Conservation (phyloP, 2,113 vertebrate species). For the Scomber scombrus region DNA sequence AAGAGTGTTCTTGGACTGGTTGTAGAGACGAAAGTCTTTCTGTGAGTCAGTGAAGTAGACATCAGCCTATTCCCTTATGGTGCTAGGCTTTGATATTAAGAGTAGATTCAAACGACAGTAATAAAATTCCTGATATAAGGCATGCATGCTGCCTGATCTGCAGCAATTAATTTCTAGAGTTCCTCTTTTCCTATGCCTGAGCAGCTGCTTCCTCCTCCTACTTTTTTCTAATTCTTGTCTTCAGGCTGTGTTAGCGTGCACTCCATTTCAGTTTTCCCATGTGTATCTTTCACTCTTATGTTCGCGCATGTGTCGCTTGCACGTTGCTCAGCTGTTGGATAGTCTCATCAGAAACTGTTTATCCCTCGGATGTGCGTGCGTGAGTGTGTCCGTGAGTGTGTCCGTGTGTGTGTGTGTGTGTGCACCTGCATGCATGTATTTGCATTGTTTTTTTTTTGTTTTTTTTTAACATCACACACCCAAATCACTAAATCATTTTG, state of each 20-base stretch:
- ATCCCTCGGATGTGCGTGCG: conserved; percentile 11
- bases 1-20: conserved; percentile 34
- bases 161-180: conserved; percentile 80
- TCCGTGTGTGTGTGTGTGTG: background rate
- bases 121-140: conserved; percentile 70
- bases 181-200: conserved; percentile 62
- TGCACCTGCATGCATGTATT: conserved; percentile 27
- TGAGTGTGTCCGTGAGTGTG: too few relatives aligned
- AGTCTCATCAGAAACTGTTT: conserved; percentile 53
- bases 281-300: conserved; percentile 58
- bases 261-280: conserved; percentile 70
- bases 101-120: conserved; percentile 61
- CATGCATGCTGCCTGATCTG: conserved; percentile 76
- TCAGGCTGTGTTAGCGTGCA: conserved; percentile 66
- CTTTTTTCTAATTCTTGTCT: conserved; percentile 67
- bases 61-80: conserved; percentile 42
- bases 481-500: conserved; percentile 70
- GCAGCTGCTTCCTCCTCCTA: conserved; percentile 64
- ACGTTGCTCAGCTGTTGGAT: conserved; percentile 57
- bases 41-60: conserved; percentile 39
- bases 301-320: conserved; percentile 28
- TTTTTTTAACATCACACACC: conserved; percentile 23
- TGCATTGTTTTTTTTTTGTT: conserved; percentile 22
- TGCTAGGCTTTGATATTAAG: conserved; percentile 57
- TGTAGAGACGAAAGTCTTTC: conserved; percentile 25